Base-by-base conservation (phyloP, 1,140 invertebrate species). In the Magallana ariakensis region DNA sequence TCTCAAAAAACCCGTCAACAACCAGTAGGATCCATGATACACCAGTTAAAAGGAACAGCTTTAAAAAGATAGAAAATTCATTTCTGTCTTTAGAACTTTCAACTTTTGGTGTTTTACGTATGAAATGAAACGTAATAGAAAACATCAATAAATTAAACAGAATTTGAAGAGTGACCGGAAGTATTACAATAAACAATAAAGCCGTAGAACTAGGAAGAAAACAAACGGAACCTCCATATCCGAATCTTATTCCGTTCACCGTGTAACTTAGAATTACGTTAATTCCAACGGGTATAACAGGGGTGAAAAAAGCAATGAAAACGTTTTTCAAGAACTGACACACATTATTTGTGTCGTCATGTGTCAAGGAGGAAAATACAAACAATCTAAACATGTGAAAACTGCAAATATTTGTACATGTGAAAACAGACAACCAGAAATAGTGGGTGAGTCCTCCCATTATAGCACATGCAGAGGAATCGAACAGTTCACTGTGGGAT, bases 321-420 rank as follows among this genome's bases (percentile, higher is more conserved):
- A 22, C 13, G 16, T 75, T 9, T 75, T 80, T 56, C 2, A 19
- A 53, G 16, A 56, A 80, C 16, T 15, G 26, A 11, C 56, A 16
- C 56, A 10, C 10, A 33, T 55, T 56, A 56, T 55, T 26, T 9
- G 16, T 22, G n/a, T 56, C 19, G n/a, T 19, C 33, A 8, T 56
- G 22, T 26, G 57, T 13, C 11, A 56, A 56, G 54, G n/a, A 57
- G 26, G 46, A 26, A 8, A 2, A 26, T 1, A 70, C 66, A 70
- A 85, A 85, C 8, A 85, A 62, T 33, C 22, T 66, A 22, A 85
- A 85, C 84, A 85, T 85, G 53, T 85, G 84, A 22, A 75, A 75
- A 56, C 55, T 55, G 56, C 19, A 80, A 56, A 80, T 66, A 11
- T 85, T 75, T 54, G 70, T 85, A 22, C 84, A 70, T 4, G 70